Evolutionary conservation across 2,113 vertebrate species (phyloP).

Genomic region (Terrapene triunguis): DNA sequence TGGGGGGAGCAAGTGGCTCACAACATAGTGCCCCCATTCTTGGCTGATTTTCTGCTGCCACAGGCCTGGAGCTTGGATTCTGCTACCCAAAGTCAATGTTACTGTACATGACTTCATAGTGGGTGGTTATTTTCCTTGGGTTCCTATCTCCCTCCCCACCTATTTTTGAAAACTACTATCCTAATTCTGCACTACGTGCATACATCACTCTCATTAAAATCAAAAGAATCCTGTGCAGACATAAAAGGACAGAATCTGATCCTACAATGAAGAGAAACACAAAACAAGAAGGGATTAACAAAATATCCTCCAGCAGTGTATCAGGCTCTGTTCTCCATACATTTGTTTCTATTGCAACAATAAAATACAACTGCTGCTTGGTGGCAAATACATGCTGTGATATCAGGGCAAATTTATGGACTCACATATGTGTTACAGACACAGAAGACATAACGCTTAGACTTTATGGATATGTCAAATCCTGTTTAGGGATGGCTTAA

Average conservation of each 20-base stretch:
- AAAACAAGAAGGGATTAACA: conserved; percentile 19
- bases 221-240: background rate
- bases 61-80: background rate
- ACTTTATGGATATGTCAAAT: background rate
- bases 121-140: background rate
- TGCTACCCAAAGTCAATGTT: background rate
- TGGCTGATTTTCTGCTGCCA: background rate
- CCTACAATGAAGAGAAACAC: background rate
- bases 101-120: background rate
- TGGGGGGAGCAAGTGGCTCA: background rate
- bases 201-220: background rate
- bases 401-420: background rate
- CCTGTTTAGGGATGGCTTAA: background rate
- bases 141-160: background rate
- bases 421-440: background rate
- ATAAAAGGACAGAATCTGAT: background rate
- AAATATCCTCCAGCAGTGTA: rapidly evolving
- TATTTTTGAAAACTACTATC: background rate
- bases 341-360: background rate
- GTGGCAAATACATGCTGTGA: background rate
- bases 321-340: background rate
- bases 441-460: background rate
- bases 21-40: background rate
- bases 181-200: rapidly evolving
- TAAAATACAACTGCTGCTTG: background rate